These are phyloP conservation scores for Galago senegalensis DNA, from an alignment of 2,797 vertebrate species.

Conservation along the genomic window DNA sequence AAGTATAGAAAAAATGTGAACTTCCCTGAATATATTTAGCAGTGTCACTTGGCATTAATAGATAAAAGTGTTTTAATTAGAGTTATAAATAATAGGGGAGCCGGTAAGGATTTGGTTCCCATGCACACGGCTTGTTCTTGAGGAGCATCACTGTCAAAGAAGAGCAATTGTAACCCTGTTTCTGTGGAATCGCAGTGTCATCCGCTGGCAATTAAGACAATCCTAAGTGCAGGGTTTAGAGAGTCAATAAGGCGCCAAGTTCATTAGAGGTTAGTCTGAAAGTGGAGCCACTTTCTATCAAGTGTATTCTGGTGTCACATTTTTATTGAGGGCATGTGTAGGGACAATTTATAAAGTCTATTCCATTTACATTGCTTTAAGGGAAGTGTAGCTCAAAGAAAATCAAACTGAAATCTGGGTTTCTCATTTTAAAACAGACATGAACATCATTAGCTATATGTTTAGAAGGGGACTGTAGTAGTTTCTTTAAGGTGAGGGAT, in stretches of 20 bases:
- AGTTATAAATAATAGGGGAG: constrained; percentile 88
- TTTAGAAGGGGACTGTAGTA: constrained; percentile 46
- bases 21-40: constrained; percentile 88
- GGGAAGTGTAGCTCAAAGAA: constrained; percentile 46
- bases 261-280: constrained; percentile 72
- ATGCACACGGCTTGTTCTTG: constrained; percentile 79
- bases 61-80: constrained; percentile 90
- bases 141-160: constrained; percentile 76
- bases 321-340: constrained; percentile 65
- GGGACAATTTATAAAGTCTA: constrained; percentile 42
- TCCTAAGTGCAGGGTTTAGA: constrained; percentile 37
- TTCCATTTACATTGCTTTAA: constrained; percentile 53
- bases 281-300: constrained; percentile 74
- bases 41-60: constrained; percentile 87
- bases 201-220: constrained; percentile 77
- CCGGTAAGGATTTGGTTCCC: constrained; percentile 80
- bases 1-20: constrained; percentile 82
- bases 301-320: constrained; percentile 65
- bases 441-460: constrained; percentile 66
- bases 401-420: constrained; percentile 42
- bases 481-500: constrained; percentile 54
- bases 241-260: constrained; percentile 81
- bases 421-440: constrained; percentile 32
- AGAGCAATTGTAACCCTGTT: constrained; percentile 73
- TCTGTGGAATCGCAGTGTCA: constrained; percentile 66